These are phyloP conservation scores for Brenthis hecate DNA, from an alignment of 2,888 invertebrate species.

Conservation along the genomic window DNA sequence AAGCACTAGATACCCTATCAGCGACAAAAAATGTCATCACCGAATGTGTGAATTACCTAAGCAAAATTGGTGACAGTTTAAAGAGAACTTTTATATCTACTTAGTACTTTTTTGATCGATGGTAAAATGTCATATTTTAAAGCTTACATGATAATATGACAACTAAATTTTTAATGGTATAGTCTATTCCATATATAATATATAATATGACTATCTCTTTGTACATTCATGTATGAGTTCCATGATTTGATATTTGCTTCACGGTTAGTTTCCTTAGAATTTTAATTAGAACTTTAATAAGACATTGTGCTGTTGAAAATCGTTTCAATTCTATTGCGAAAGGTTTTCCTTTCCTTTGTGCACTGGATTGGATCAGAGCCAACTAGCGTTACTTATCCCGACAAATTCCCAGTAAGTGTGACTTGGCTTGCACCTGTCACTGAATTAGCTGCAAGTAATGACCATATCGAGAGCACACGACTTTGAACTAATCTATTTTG, in stretches of 20 bases:
- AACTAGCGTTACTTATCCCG: slow-evolving; percentile 51
- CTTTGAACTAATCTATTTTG: neutral
- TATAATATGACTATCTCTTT: too few species aligned
- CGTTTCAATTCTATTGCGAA: slow-evolving; percentile 33
- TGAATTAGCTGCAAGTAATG: slow-evolving; percentile 18
- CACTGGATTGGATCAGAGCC: slow-evolving; percentile 44
- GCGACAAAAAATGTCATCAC: too few species aligned
- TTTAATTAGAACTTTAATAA: slow-evolving; percentile 14
- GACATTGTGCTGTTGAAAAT: slow-evolving; percentile 7
- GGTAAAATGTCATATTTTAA: too few species aligned
- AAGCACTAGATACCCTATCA: too few species aligned
- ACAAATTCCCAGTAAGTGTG: slow-evolving; percentile 49
- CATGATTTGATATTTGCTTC: neutral
- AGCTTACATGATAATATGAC: too few species aligned
- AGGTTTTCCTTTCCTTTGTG: slow-evolving; percentile 27
- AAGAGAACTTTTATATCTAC: too few species aligned
- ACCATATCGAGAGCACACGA: neutral
- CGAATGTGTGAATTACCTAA: too few species aligned
- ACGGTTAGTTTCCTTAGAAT: neutral
- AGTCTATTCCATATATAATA: too few species aligned
- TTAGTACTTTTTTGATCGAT: too few species aligned
- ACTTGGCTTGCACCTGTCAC: slow-evolving; percentile 29
- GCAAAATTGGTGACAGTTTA: too few species aligned
- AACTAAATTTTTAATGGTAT: too few species aligned
- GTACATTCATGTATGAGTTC: too few species aligned